Evolutionary conservation across 2,888 invertebrate species (phyloP), one percentile per base, ranked within the genome.

Genomic region (Drosophila melanosoma): DNA sequence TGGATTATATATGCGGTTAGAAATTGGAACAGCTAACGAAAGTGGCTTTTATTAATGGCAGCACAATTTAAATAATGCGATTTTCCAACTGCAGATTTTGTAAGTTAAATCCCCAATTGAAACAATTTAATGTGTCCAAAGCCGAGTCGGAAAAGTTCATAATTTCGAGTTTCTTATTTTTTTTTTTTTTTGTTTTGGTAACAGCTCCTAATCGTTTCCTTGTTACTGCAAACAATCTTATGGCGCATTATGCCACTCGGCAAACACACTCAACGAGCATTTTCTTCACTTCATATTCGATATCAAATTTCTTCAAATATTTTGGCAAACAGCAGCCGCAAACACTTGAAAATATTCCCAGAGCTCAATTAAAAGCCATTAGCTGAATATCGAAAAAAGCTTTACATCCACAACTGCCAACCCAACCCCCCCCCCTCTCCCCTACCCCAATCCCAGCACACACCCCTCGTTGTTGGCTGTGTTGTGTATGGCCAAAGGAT

Each of bases 291-390:
- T 87, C 78, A 89, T 85, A 78, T 78, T 76, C 78, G 58, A 82
- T 87, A 86, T 86, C 90, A 74, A 84, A 87, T 86, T 87, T 82
- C 88, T 61, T 61, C 29, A 29, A 79, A 74, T 74, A 42, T 32
- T 48, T 71, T 58, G 58, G 64, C 77, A 76, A 81, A 73, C 74
- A 89, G 73, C 87, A 90, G 87, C 89, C 87, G 90, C 87, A 87
- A 87, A 83, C 87, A 87, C 90, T 87, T 89, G 87, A 86, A 83
- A 72, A 79, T 75, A 72, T 87, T 87, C 87, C 90, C 87, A 87
- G 75, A 82, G 87, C 90, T 90, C 87, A 87, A 90, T 87, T 90
- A 87, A 85, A 86, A 76, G 82, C 87, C 87, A 87, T 87, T 87
- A 89, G 90, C 75, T 68, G 59, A 67, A 60, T 80, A 79, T 79